These are phyloP conservation scores for Drosophila eohydei DNA, from an alignment of 2,888 invertebrate species.

Conservation along the genomic window DNA sequence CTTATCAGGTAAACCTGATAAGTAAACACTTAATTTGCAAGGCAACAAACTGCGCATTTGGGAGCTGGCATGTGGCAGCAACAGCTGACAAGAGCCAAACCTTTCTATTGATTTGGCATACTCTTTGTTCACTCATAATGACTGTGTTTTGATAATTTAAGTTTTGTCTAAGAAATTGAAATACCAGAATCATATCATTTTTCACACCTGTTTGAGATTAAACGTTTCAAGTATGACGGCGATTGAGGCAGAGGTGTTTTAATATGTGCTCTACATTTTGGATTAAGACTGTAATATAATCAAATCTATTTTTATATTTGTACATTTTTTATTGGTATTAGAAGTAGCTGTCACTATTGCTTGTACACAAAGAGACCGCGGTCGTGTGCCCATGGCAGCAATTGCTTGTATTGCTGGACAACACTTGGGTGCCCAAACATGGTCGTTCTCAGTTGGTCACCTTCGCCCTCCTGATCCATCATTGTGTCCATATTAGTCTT, in stretches of 20 bases:
- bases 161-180: too few relatives aligned
- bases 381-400: conserved; percentile 78
- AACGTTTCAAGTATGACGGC: too few relatives aligned
- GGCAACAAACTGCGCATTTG: not conserved
- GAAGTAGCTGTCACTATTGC: not conserved
- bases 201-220: too few relatives aligned
- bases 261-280: too few relatives aligned
- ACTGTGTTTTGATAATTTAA: not conserved
- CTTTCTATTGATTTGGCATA: not conserved
- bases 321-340: too few relatives aligned
- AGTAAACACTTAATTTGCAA: not conserved
- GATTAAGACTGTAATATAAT: too few relatives aligned
- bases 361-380: conserved; percentile 70
- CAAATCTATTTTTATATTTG: not conserved
- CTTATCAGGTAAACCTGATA: not conserved
- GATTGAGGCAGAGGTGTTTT: too few relatives aligned
- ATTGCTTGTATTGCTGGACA: conserved; percentile 61
- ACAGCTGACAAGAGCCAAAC: not conserved
- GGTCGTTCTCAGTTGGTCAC: conserved; percentile 53
- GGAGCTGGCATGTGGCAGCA: not conserved
- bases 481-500: conserved; percentile 70
- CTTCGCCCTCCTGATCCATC: conserved; percentile 49
- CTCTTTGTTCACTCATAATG: not conserved
- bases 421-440: conserved; percentile 59
- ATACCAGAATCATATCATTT: too few relatives aligned